A percentile compares a stretch with the other conserved stretches of the same genome.
These are phyloP conservation scores for Perognathus longimembris DNA, from an alignment of 2,113 vertebrate species.

Conservation along the genomic window DNA sequence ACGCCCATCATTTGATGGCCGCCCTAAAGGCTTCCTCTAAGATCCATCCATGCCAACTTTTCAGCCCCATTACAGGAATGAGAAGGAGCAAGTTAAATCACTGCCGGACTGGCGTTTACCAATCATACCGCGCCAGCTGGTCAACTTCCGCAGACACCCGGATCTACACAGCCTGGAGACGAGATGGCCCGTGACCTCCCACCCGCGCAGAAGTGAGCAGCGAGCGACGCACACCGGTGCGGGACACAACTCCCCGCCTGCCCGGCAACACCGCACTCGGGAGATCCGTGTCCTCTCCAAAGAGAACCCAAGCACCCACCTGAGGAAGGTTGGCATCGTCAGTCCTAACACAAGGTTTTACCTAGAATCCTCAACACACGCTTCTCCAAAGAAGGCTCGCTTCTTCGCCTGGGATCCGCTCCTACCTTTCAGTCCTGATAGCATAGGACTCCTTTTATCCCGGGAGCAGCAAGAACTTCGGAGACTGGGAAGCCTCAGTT, in stretches of 20 bases:
- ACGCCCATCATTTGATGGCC: not conserved
- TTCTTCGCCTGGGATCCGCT: not conserved
- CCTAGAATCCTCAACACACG: not conserved
- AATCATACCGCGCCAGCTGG: not conserved
- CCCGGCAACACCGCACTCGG: not conserved
- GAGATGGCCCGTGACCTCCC: not conserved
- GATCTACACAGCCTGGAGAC: not conserved
- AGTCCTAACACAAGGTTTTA: not conserved
- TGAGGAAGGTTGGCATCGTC: not conserved
- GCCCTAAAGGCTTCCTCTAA: not conserved
- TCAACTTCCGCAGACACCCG: not conserved
- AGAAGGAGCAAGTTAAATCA: conserved; percentile 46
- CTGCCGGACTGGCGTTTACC: not conserved
- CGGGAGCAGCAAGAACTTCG: not conserved
- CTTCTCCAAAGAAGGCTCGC: not conserved
- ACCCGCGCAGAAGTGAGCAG: not conserved
- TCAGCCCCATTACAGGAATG: conserved; percentile 23
- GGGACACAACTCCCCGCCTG: not conserved
- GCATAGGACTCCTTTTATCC: not conserved
- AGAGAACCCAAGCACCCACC: not conserved
- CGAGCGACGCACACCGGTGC: not conserved
- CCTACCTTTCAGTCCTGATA: not conserved
- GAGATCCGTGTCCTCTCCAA: not conserved
- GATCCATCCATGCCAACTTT: conserved; percentile 24
- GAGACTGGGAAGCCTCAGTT: not conserved